Base-by-base conservation (phyloP, 1,140 invertebrate genomes). In the Papilio dardanus region DNA sequence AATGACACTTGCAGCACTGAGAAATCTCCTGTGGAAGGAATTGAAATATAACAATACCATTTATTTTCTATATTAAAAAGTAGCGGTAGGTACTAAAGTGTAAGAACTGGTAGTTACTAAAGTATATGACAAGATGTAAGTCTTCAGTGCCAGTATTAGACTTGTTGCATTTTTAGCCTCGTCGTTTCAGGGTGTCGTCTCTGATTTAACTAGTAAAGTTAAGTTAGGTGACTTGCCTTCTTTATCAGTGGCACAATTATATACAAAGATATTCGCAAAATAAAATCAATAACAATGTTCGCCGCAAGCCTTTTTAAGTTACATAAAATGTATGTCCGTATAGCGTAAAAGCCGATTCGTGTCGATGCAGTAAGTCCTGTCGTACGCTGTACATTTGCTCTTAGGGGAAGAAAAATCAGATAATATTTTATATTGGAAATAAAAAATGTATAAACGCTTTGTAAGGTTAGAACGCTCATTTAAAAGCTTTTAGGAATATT, bases 1-100 rank as follows among this genome's bases (percentile, higher is more conserved):
- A 99, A 99, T 35, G 97, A 98, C 7, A 99, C 96, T 85, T 98
- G 98, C 3, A 99, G 95, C 35, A 98, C 95, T 21, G 98, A 97
- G 89, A 99, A 99, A 79, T 96, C 95, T 81, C 98, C 97, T 93
- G 96, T 88, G 95, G 66, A 84, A 77, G 71, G 28, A 73, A 73
- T n/a, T 42, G 4, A 5, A 46, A 46, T 19, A 46, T 7, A 6
- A 16, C 16, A n/a, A n/a, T 46, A 46, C n/a, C 0, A 6, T 19
- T 16, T 46, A 1, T 46, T 46, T n/a, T 46, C 42, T 19, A 6
- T 46, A 19, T 46, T n/a, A 37, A 37, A 37, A n/a, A n/a, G n/a
- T n/a, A n/a, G 35, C 12, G 10, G 35, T 12, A 12, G 5, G 35
- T 37, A 37, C 35, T 37, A 14, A 37, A 3, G 14, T 37, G 35